Evolutionary conservation across 2,888 invertebrate species (phyloP).

Genomic region (Yponomeuta evonymella): DNA sequence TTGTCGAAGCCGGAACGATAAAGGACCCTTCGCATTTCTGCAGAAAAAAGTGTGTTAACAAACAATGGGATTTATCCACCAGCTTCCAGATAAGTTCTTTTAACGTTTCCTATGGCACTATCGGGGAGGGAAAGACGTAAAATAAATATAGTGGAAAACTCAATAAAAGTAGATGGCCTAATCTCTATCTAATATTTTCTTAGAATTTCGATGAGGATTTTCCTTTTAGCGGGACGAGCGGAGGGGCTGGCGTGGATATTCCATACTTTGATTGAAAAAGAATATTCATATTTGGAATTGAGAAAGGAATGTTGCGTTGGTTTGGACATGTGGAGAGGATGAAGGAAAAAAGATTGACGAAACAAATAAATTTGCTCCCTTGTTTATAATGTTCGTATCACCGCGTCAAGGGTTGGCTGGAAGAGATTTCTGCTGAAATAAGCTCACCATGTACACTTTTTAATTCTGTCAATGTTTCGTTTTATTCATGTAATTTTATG

Average conservation of each 20-base stretch:
- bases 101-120: conserved; percentile 14
- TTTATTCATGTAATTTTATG: no score
- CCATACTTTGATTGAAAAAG: no score
- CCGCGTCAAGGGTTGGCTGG: no score
- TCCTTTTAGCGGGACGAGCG: conserved; percentile 43
- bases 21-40: conserved; percentile 28
- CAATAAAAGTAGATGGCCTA: conserved; percentile 74
- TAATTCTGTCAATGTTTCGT: no score
- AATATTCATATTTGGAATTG: no score
- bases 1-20: conserved; percentile 37
- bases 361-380: no score
- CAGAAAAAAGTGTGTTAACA: conserved; percentile 65
- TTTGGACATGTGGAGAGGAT: no score
- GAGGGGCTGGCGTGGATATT: conserved; percentile 34
- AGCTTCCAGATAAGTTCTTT: conserved; percentile 58
- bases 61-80: conserved; percentile 70
- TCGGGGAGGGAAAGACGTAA: conserved; percentile 51
- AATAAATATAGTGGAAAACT: conserved; percentile 70
- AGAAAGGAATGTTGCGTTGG: no score
- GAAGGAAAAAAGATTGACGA: no score
- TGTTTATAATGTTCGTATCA: no score
- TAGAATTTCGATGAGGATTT: conserved; percentile 65
- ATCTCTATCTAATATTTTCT: conserved; percentile 75
- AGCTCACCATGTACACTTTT: no score
- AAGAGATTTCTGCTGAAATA: no score